phyloP scores from a whole-genome alignment of 2,888 invertebrate genomes.

The Caenorhabditis japonica region DNA sequence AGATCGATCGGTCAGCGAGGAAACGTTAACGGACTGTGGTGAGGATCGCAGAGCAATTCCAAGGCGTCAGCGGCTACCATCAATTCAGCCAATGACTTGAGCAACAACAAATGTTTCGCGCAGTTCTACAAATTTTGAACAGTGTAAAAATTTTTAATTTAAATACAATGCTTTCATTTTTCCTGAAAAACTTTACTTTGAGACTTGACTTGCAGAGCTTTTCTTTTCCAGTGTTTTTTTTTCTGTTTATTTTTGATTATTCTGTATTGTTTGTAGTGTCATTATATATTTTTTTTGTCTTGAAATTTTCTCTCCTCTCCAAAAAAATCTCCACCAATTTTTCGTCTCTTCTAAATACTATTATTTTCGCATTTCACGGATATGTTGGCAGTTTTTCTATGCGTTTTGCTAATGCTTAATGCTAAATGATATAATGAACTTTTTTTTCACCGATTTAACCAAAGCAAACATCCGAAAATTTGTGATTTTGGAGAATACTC shows the following conservation, averaged over 20 bases:
- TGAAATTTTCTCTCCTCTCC: neutral
- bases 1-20: conserved; percentile 71
- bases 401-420: conserved; percentile 1
- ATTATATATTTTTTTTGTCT: neutral
- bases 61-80: conserved; percentile 58
- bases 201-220: no score
- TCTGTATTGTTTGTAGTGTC: conserved; percentile 7
- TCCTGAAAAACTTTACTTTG: no score
- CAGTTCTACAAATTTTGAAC: no score
- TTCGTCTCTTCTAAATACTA: conserved; percentile 2
- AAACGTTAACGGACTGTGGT: conserved; percentile 68
- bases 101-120: no score
- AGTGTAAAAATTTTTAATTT: no score
- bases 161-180: no score
- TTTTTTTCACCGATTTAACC: neutral
- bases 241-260: neutral
- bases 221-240: no score
- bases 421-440: conserved; percentile 11
- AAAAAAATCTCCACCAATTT: neutral
- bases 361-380: conserved; percentile 30
- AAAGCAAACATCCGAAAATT: conserved; percentile 18
- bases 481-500: conserved; percentile 20
- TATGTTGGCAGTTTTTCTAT: conserved; percentile 24
- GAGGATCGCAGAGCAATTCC: conserved; percentile 61
- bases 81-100: conserved; percentile 61